phyloP scores from a whole-genome alignment of 2,888 invertebrate genomes.

The Gari tellinella region DNA sequence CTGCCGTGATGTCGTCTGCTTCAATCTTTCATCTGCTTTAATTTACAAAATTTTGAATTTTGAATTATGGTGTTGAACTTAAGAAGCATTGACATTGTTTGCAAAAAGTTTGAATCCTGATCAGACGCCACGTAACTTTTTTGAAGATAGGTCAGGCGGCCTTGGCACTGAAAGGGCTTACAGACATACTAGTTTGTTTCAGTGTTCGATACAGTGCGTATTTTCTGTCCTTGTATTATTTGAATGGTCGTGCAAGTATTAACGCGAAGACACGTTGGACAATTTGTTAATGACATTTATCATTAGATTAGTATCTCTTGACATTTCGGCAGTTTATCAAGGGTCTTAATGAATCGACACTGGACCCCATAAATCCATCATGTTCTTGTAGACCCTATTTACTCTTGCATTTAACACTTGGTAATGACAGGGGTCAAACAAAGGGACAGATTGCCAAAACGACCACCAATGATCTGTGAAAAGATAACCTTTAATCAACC shows the following conservation, averaged over 20 bases:
- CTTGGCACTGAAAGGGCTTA: too few relatives aligned
- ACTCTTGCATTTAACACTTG: conserved; percentile 19
- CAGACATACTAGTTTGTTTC: too few relatives aligned
- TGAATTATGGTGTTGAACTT: too few relatives aligned
- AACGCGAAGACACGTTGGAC: neutral
- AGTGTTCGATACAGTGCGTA: too few relatives aligned
- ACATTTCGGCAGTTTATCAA: conserved; percentile 25
- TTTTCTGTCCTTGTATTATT: too few relatives aligned
- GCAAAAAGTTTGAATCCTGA: too few relatives aligned
- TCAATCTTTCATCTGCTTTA: too few relatives aligned
- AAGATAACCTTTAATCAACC: neutral
- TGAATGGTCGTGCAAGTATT: neutral
- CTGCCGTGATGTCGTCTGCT: too few relatives aligned
- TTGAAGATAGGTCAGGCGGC: too few relatives aligned
- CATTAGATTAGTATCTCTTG: neutral
- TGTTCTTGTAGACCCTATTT: conserved; percentile 13
- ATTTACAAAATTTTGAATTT: too few relatives aligned
- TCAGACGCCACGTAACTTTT: too few relatives aligned
- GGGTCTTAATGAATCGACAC: conserved; percentile 6
- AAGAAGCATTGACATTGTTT: too few relatives aligned
- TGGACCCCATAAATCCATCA: conserved; percentile 37
- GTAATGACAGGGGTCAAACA: conserved; percentile 15
- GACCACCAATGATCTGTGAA: neutral
- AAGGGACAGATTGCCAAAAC: conserved; percentile 1
- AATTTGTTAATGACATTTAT: conserved; percentile 3